Evolutionary conservation across 2,888 invertebrate genomes (phyloP).

Genomic region (Hartigia nigra): DNA sequence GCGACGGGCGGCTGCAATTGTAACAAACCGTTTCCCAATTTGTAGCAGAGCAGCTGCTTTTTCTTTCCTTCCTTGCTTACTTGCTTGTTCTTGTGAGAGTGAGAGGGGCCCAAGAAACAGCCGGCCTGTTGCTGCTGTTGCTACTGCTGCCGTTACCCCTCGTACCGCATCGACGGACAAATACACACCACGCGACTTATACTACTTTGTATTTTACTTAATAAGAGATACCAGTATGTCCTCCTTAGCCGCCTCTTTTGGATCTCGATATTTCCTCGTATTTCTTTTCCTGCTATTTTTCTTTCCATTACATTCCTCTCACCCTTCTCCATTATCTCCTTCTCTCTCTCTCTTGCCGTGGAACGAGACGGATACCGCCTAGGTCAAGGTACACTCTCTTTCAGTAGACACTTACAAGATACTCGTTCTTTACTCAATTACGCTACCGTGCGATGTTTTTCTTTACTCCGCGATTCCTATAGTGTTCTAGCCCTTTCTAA

Average conservation of each 20-base stretch:
- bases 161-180: conserved; percentile 43
- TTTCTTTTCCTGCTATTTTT: background rate
- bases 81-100: conserved; percentile 32
- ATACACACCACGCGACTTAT: conserved; percentile 36
- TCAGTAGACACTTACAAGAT: background rate
- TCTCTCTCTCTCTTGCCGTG: background rate
- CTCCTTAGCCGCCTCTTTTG: background rate
- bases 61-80: conserved; percentile 30
- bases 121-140: conserved; percentile 29
- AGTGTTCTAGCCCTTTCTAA: background rate
- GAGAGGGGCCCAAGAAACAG: conserved; percentile 48
- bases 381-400: background rate
- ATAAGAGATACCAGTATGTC: conserved; percentile 25
- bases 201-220: conserved; percentile 36
- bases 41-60: conserved; percentile 50
- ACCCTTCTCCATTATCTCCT: background rate
- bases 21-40: conserved; percentile 31
- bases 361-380: conserved; percentile 1
- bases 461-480: background rate
- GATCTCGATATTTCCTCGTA: background rate
- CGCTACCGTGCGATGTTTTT: background rate
- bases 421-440: background rate
- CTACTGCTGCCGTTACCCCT: conserved; percentile 15
- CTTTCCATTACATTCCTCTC: background rate
- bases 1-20: conserved; percentile 39